Base-by-base conservation (phyloP, 2,888 invertebrate genomes). In the Linyphia triangularis region DNA sequence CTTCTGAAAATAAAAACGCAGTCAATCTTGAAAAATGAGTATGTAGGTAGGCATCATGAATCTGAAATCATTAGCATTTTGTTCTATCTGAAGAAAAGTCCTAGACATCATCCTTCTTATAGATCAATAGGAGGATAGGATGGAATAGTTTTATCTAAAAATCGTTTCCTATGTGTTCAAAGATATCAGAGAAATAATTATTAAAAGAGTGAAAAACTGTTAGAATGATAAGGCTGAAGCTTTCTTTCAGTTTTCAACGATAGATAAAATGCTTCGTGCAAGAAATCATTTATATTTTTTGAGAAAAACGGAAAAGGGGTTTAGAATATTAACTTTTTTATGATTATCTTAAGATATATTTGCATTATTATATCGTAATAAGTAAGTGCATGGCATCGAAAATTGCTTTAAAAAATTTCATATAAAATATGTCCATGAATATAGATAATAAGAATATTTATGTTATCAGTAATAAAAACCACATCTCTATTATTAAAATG, bases 61-160 rank as follows among this genome's bases (percentile, higher is more conserved):
- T 77, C 63, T 63, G 37, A 70, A 61, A 26, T 77, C 40, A 28
- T 77, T 63, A 63, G 61, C 77, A 40, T 24, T 37, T 37, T 33
- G 13, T 22, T 26, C 40, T 77, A 24, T 7, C 26, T 16, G 24
- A 63, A 77, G 59, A 59, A 59, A 75, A 33, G 75, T 57, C 37
- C 5, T 1, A 30, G 26, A 59, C 57, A 33, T 33, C 22, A 75
- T 77, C 22, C 33, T 77, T 37, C 61, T 59, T 37, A 16, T 13
- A 37, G 61, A 61, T 63, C 75, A 61, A 77, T 77, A 77, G 9
- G 1, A 22, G n/a, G 4, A 63, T 26, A 33, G 30, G n/a, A 63
- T 6, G 43, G 40, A 33, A 37, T 33, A 77, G 51, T 73, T 61
- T 40, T 77, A 40, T 77, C 40, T 63, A 37, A 77, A 77, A 77